Base-by-base conservation (phyloP, 1,140 invertebrate species). In the Homalodisca vitripennis region DNA sequence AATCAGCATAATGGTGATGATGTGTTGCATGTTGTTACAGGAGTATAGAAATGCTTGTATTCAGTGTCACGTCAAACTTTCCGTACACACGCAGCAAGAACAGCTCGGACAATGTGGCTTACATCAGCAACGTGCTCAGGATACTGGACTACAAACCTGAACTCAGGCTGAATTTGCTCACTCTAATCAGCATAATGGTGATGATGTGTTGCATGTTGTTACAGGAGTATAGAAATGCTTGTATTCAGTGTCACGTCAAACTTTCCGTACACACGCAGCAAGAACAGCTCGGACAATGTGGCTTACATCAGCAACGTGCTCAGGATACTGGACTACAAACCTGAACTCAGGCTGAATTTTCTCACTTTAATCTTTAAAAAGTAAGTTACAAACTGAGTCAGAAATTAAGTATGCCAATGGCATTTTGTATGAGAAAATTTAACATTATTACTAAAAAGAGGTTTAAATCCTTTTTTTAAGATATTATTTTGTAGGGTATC, bases 331-430 rank as follows among this genome's bases (percentile, higher is more conserved):
- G 78, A 85, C 26, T 91, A 92, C 76, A 82, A 87, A 66, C 86
- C 88, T 30, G 77, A 80, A 20, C 78, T 87, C 48, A 79, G 84
- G 67, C 78, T 79, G 64, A 80, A 86, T 22, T 82, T 92, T 62
- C 75, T 92, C n/a, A n/a, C 83, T 71, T 78, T 91, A 70, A 83
- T 92, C 66, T n/a, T n/a, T n/a, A n/a, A n/a, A n/a, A n/a, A n/a
- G n/a, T n/a, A n/a, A n/a, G n/a, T n/a, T n/a, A n/a, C n/a, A n/a
- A n/a, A n/a, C n/a, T n/a, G n/a, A n/a, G n/a, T n/a, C n/a, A n/a
- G n/a, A n/a, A n/a, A n/a, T n/a, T n/a, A n/a, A n/a, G n/a, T n/a
- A n/a, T n/a, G n/a, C n/a, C n/a, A n/a, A n/a, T n/a, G n/a, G n/a
- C n/a, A n/a, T n/a, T n/a, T n/a, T n/a, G n/a, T n/a, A n/a, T n/a